A percentile compares a stretch with the other conserved stretches of the same genome.
These are phyloP conservation scores for Drosophila yooni DNA, from an alignment of 2,888 invertebrate species.

Conservation along the genomic window DNA sequence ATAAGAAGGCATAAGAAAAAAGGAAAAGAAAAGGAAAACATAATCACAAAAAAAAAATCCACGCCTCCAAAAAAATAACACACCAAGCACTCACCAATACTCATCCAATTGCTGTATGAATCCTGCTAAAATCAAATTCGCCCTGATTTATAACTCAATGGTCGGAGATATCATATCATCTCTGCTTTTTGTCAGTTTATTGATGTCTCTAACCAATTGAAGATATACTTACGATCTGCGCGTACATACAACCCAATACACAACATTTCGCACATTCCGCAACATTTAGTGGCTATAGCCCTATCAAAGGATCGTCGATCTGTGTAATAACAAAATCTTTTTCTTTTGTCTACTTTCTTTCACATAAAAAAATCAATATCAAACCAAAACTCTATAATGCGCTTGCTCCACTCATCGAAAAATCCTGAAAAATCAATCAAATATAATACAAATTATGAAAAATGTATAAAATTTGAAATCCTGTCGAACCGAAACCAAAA, in stretches of 20 bases:
- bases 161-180: constrained; percentile 47
- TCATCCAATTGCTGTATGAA: constrained; percentile 43
- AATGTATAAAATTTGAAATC: constrained; percentile 53
- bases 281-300: constrained; percentile 43
- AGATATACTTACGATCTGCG: constrained; percentile 28
- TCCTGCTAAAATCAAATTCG: constrained; percentile 25
- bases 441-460: constrained; percentile 43
- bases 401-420: constrained; percentile 82
- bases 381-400: constrained; percentile 70
- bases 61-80: constrained; percentile 20
- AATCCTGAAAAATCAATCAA: constrained; percentile 57
- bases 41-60: constrained; percentile 25
- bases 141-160: constrained; percentile 38
- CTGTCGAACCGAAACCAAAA: constrained; percentile 60
- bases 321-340: constrained; percentile 80
- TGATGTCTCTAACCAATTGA: constrained; percentile 47
- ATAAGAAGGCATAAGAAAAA: constrained; percentile 49
- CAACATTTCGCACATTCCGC: constrained; percentile 59
- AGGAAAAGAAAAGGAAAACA: constrained; percentile 28
- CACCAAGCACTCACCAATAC: constrained; percentile 46
- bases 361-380: constrained; percentile 60
- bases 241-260: constrained; percentile 28
- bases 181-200: constrained; percentile 8
- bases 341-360: constrained; percentile 83
- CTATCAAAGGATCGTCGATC: constrained; percentile 65